Evolutionary conservation across 2,888 invertebrate species (phyloP).

Genomic region (Leistus spinibarbis): DNA sequence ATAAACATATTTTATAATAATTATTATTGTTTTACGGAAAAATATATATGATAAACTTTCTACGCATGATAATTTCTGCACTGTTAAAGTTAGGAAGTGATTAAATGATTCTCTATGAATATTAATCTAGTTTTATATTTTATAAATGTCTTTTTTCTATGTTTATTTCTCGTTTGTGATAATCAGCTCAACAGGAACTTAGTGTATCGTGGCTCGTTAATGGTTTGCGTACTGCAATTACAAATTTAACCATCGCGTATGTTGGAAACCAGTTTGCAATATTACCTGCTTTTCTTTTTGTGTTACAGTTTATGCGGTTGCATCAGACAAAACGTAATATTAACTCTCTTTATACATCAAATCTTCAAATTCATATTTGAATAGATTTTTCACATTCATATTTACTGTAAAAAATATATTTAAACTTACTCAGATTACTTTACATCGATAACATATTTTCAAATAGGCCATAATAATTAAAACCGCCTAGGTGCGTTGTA

Average conservation of each 20-base stretch:
- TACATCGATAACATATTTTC: too few species aligned
- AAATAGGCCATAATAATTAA: too few species aligned
- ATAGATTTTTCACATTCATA: too few species aligned
- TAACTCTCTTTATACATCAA: too few species aligned
- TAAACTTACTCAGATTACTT: too few species aligned
- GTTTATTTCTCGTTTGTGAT: not conserved
- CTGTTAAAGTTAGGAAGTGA: slow-evolving; percentile 2
- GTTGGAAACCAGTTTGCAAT: not conserved
- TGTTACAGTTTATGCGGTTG: not conserved
- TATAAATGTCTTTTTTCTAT: not conserved
- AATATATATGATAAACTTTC: not conserved
- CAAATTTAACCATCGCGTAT: not conserved
- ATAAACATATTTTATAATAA: not conserved
- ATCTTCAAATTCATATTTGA: too few species aligned
- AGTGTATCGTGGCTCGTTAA: not conserved
- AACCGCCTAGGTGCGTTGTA: too few species aligned
- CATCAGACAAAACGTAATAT: too few species aligned
- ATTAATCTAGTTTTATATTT: not conserved
- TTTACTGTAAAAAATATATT: too few species aligned
- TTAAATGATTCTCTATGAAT: not conserved
- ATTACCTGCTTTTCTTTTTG: not conserved
- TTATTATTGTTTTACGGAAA: slow-evolving; percentile 2
- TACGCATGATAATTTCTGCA: slow-evolving; percentile 1
- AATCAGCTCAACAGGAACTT: slow-evolving; percentile 6
- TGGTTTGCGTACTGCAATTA: not conserved